Evolutionary conservation across 2,113 vertebrate species (phyloP).

Genomic region (Andinoacara biseriatus): DNA sequence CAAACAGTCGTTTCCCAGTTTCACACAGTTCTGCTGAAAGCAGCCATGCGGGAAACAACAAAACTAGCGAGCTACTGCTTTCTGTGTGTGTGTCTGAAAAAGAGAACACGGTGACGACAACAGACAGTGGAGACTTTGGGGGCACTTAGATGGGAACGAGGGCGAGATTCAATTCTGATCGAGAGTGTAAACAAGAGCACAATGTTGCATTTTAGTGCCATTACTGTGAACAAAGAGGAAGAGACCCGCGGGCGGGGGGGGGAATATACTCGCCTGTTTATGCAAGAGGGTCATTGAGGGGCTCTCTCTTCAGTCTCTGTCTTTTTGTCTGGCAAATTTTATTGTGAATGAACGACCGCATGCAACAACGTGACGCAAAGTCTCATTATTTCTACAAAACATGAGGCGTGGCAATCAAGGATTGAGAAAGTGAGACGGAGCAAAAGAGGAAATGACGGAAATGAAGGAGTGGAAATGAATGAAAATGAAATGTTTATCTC

Average conservation of each 20-base stretch:
- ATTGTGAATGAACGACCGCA: slow-evolving; percentile 41
- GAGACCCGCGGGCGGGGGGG: slow-evolving; percentile 23
- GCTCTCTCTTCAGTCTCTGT: slow-evolving; percentile 21
- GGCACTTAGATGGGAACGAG: slow-evolving; percentile 44
- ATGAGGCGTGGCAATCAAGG: slow-evolving; percentile 42
- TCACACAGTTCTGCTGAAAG: slow-evolving; percentile 57
- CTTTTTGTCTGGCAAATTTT: slow-evolving; percentile 35
- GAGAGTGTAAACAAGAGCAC: slow-evolving; percentile 59
- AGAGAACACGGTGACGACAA: slow-evolving; percentile 15
- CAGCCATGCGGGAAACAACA: slow-evolving; percentile 35
- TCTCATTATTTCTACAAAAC: slow-evolving; percentile 59
- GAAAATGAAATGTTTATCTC: slow-evolving; percentile 57
- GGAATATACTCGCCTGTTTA: slow-evolving; percentile 41
- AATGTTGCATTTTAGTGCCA: slow-evolving; percentile 64
- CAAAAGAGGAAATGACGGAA: slow-evolving; percentile 41
- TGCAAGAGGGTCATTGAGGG: slow-evolving; percentile 61
- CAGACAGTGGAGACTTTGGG: slow-evolving; percentile 48
- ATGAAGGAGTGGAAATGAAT: slow-evolving; percentile 37
- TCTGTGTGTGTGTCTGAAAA: slow-evolving; percentile 30
- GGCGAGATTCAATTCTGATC: slow-evolving; percentile 47
- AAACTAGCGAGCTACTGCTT: neutral
- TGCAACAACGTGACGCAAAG: slow-evolving; percentile 36
- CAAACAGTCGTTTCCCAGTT: slow-evolving; percentile 43
- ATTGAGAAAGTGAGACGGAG: slow-evolving; percentile 23
- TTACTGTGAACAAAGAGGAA: slow-evolving; percentile 57